Base-by-base conservation (phyloP, 2,797 vertebrate species). In the Bradypus variegatus region DNA sequence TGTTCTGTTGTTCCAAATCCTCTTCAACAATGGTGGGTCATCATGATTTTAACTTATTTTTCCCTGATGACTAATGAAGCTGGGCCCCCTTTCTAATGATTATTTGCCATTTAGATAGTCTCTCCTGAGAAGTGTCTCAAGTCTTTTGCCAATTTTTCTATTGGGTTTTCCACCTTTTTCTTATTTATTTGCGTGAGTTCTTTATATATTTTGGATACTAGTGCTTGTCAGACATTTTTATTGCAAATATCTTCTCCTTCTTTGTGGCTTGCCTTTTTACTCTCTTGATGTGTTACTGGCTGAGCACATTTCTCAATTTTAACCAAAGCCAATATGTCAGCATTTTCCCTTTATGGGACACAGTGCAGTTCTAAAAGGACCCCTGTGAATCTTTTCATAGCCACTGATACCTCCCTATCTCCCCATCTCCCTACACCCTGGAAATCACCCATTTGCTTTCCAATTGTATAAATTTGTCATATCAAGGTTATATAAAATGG, bases 271-370 rank as follows among this genome's bases (percentile, higher is more conserved):
- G 79, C 38, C 62, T 65, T 38, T 80, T 60, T 33, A 50, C 29
- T 58, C 69, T 78, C 21, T 2, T 62, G 6, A 83, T 3, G 2
- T 79, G 41, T 58, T 78, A 48, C 55, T 62, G 92, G 89, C 13
- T 45, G 67, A 79, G 12, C 19, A 23, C 38, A 79, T 21, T 88
- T 89, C 73, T 88, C 80, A 48, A 45, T 77, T 92, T 80, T 90
- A 76, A 81, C 76, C 13, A 89, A 69, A 75, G 60, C n/a, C 38
- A 62, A 9, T 64, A 12, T 55, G 9, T 69, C 84, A 19, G 6
- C 15, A n/a, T 38, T 29, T 13, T 4, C 65, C 6, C 3, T 75
- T 12, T 0, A 2, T 16, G 45, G 41, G 41, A 45, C 41, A 45
- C 41, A 45, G 41, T 45, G 8, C 41, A 45, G 41, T 45, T 45